These are phyloP conservation scores for Penaeus monodon DNA, from an alignment of 2,888 invertebrate species.

Conservation along the genomic window DNA sequence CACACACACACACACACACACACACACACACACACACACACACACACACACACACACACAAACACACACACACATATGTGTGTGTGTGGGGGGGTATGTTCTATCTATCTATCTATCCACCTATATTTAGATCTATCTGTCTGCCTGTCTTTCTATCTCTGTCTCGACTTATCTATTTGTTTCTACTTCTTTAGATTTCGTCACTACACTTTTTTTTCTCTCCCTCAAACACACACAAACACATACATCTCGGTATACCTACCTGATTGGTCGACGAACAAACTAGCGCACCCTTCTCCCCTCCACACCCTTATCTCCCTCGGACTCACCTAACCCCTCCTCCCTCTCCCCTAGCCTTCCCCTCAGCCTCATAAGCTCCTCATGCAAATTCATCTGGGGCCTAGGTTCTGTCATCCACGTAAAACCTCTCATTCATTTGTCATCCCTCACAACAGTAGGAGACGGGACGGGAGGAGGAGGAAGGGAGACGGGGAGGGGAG, in stretches of 20 bases:
- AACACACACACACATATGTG: too few relatives aligned
- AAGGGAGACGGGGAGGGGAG: neutral
- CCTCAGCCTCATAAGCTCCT: slow-evolving; percentile 42
- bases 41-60: too few relatives aligned
- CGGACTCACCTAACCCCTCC: neutral
- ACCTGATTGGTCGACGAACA: too few relatives aligned
- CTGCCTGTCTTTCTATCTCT: too few relatives aligned
- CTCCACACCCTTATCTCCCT: slow-evolving; percentile 20
- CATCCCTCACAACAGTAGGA: slow-evolving; percentile 46
- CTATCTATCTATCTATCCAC: neutral
- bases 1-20: too few relatives aligned
- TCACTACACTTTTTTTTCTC: neutral
- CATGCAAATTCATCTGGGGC: slow-evolving; percentile 45
- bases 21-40: too few relatives aligned
- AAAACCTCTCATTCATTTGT: slow-evolving; percentile 58
- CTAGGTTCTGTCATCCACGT: slow-evolving; percentile 46
- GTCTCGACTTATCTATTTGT: too few relatives aligned
- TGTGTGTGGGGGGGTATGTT: neutral
- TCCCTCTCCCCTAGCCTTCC: slow-evolving; percentile 8
- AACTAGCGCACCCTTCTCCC: neutral
- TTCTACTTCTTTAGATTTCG: neutral
- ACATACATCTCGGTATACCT: too few relatives aligned
- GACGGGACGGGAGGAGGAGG: neutral
- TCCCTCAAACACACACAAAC: neutral
- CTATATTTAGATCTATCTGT: neutral